Base-by-base conservation (phyloP, 2,113 vertebrate species). In the Anthoscopus minutus region DNA sequence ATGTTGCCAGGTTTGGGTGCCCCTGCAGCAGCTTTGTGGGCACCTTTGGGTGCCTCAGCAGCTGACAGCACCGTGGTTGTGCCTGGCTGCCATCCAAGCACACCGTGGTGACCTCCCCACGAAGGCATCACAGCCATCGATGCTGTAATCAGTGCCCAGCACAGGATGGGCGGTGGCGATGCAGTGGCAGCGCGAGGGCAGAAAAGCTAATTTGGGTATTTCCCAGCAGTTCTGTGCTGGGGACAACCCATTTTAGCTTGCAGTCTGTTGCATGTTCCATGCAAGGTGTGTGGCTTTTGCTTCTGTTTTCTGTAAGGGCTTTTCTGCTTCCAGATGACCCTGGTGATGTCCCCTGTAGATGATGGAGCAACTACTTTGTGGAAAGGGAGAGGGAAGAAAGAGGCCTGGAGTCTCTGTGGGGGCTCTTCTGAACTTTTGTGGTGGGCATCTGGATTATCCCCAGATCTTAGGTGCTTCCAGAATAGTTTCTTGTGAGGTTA, bases 1-100 rank as follows among this genome's bases (percentile, higher is more conserved):
- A 20, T 20, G 16, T 56, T 78, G 17, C 50, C 23, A 15, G 18
- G 14, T 84, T 57, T 35, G 40, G 61, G 69, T 17, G 50, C 13
- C 9, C 9, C 45, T 19, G n/a, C 3, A 9, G 45, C 37, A 69
- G 25, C 15, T 47, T n/a, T 33, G 38, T 1, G 9, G 51, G 38
- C 4, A 1, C 31, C 61, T 17, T 4, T 19, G 45, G 30, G 11
- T 57, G n/a, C 66, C 67, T 78, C 42, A 65, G 65, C 61, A 61
- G 53, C 58, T 0, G 0, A 0, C 30, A 13, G 33, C 3, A 17
- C 67, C 0, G 0, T 44, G 64, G 27, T 10, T 25, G 15, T 37
- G 35, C 0, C 0, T 56, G 78, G 48, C 5, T 78, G 78, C 25
- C 4, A 0, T 42, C 53, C 22, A 4, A 11, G 25, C 17, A 4